Evolutionary conservation across 2,888 invertebrate species (phyloP).

Genomic region (Actias luna): DNA sequence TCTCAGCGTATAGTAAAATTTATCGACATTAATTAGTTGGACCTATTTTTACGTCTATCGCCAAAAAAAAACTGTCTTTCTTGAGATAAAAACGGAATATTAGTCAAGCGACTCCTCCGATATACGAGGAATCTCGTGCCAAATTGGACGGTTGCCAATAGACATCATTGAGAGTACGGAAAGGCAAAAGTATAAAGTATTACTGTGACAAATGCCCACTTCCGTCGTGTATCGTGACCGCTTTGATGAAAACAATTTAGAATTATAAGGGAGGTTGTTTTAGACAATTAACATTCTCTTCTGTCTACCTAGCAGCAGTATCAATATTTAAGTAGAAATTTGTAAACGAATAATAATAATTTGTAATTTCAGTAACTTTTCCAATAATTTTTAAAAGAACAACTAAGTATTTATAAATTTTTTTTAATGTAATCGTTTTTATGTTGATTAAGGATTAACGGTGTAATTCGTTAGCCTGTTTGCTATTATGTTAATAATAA

Average conservation of each 20-base stretch:
- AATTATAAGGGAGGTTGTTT: background rate
- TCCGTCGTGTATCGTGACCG: constrained; percentile 25
- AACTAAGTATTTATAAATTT: background rate
- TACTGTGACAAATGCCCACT: constrained; percentile 31
- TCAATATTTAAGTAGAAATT: too few relatives aligned
- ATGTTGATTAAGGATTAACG: too few relatives aligned
- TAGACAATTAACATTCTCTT: background rate
- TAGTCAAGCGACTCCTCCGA: constrained; percentile 21
- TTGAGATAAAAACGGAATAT: constrained; percentile 28
- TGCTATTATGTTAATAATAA: too few relatives aligned
- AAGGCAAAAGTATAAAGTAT: constrained; percentile 32
- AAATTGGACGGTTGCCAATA: constrained; percentile 62
- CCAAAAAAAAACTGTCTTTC: constrained; percentile 24
- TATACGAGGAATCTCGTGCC: constrained; percentile 36
- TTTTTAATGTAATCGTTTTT: background rate
- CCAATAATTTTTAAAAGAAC: background rate
- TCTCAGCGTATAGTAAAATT: constrained; percentile 30
- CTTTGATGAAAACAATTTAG: background rate
- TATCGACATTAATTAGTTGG: constrained; percentile 35
- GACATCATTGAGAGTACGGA: constrained; percentile 40
- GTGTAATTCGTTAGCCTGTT: too few relatives aligned
- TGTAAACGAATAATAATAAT: too few relatives aligned
- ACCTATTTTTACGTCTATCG: constrained; percentile 26
- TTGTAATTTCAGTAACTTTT: background rate
- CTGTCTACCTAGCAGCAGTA: too few relatives aligned